Evolutionary conservation across 2,113 vertebrate genomes (phyloP).

Genomic region (Macquaria ambigua): DNA sequence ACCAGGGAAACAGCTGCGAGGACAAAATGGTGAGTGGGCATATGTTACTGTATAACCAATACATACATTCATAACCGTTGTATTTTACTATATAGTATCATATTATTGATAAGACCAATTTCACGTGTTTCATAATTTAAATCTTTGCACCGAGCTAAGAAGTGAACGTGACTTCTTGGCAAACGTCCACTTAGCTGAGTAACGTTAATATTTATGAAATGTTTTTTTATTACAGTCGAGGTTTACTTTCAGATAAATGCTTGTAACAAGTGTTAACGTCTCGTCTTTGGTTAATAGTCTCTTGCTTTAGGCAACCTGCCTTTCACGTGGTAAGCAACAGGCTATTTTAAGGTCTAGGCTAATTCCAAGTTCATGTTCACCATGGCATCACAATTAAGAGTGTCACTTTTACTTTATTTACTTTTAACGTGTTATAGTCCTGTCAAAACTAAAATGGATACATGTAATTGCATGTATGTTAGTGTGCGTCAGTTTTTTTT

Average conservation of each 20-base stretch:
- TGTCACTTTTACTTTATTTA: too few relatives aligned
- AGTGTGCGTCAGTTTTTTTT: too few relatives aligned
- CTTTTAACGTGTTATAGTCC: not conserved
- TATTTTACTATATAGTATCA: not conserved
- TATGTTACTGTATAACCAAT: too few relatives aligned
- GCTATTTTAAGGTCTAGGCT: not conserved
- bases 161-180: not conserved
- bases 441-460: not conserved
- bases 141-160: too few relatives aligned
- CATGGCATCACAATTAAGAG: not conserved
- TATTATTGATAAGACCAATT: not conserved
- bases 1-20: not conserved
- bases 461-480: too few relatives aligned
- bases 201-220: not conserved
- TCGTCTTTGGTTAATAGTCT: not conserved
- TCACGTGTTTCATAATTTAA: not conserved
- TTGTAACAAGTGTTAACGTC: too few relatives aligned
- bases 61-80: not conserved
- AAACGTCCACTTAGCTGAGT: rapidly evolving
- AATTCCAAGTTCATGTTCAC: not conserved
- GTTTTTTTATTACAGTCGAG: not conserved
- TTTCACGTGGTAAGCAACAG: slow-evolving; percentile 1
- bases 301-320: not conserved
- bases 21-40: not conserved
- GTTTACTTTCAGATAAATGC: not conserved